Evolutionary conservation across 1,140 invertebrate species (phyloP).

Genomic region (Papilio aristodemus): DNA sequence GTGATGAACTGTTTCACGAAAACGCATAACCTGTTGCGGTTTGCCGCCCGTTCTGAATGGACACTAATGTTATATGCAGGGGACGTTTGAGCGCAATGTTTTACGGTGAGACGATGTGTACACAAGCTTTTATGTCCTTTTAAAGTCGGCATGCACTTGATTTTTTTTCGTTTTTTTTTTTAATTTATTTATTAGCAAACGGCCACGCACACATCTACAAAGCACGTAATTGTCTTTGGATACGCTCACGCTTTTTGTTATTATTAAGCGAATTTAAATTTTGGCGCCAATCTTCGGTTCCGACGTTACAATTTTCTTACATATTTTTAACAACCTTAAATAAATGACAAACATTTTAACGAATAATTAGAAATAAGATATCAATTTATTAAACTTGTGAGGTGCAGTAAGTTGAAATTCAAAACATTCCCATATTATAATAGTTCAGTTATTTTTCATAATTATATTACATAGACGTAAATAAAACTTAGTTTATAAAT

Average conservation of each 20-base stretch:
- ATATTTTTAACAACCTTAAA: not conserved
- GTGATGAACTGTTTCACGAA: conserved; percentile 71
- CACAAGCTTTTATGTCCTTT: conserved; percentile 65
- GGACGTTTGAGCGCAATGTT: conserved; percentile 72
- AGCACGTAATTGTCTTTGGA: conserved; percentile 43
- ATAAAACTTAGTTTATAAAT: not conserved
- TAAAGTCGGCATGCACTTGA: conserved; percentile 67
- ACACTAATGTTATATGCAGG: conserved; percentile 58
- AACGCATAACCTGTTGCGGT: conserved; percentile 49
- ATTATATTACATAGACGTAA: not conserved
- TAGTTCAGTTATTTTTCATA: not conserved
- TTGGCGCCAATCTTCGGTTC: conserved; percentile 22
- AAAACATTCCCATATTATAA: not conserved
- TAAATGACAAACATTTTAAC: not conserved
- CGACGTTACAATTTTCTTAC: not conserved
- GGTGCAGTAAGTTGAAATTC: not conserved
- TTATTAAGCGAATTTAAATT: conserved; percentile 10
- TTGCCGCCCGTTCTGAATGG: conserved; percentile 60
- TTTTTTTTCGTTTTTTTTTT: conserved; percentile 50
- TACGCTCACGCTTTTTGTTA: conserved; percentile 8
- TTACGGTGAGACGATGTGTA: conserved; percentile 77
- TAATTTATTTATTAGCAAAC: conserved; percentile 38
- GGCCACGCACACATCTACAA: conserved; percentile 62
- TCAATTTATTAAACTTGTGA: not conserved
- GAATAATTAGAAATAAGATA: not conserved